Conservation (phyloP, 2,797 vertebrate species). For the Enteromius unitaeniatus region DNA sequence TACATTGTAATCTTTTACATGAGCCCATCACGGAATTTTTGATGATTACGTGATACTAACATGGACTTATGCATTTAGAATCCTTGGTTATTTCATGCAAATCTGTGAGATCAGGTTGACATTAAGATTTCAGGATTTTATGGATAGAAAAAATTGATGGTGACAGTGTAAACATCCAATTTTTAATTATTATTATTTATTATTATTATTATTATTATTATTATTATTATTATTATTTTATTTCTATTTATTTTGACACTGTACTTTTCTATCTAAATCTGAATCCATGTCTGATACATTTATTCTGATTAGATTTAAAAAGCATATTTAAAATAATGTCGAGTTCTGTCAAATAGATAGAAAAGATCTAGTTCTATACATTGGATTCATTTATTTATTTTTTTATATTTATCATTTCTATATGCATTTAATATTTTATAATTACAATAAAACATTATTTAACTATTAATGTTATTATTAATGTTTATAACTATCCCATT, state of each 20-base stretch:
- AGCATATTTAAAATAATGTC: neutral
- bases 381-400: neutral
- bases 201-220: neutral
- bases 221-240: neutral
- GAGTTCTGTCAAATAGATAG: neutral
- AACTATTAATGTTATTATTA: neutral
- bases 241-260: neutral
- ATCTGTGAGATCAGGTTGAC: neutral
- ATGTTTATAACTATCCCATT: neutral
- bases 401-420: neutral
- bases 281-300: neutral
- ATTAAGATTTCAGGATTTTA: slow-evolving; percentile 10
- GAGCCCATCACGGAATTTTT: no score
- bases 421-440: neutral
- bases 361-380: neutral
- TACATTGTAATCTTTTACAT: no score
- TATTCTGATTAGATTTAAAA: neutral
- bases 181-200: no score
- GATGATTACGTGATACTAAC: no score
- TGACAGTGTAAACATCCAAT: neutral
- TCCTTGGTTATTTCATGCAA: no score
- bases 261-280: neutral
- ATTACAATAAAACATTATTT: neutral
- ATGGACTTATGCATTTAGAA: no score
- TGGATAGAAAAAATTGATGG: no score